phyloP scores from a whole-genome alignment of 1,140 invertebrate species.

The Leucophenga varia region DNA sequence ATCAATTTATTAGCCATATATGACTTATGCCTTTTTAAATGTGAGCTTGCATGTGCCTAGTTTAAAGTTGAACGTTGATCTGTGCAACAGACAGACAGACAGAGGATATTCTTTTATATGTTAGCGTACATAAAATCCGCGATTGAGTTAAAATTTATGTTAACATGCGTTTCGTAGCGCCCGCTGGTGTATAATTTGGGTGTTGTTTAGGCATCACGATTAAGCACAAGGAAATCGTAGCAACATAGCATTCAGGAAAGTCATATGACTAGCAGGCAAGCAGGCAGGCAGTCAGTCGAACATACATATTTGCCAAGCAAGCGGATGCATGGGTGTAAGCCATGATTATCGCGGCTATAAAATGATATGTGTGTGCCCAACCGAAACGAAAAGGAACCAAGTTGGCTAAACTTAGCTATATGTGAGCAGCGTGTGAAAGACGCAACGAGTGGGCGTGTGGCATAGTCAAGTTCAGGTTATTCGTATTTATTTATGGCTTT shows the following conservation, averaged over 20 bases:
- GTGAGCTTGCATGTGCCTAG: conserved; percentile 52
- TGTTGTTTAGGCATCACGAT: conserved; percentile 53
- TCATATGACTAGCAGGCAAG: no score
- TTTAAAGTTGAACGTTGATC: conserved; percentile 33
- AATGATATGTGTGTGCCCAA: conserved; percentile 47
- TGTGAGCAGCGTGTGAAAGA: conserved; percentile 38
- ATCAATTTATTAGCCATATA: conserved; percentile 55
- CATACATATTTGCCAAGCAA: no score
- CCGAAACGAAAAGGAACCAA: conserved; percentile 1
- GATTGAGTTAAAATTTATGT: conserved; percentile 39
- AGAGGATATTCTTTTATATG: no score
- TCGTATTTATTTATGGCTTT: conserved; percentile 27
- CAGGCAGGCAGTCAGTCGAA: no score
- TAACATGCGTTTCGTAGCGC: conserved; percentile 52
- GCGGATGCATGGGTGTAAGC: conserved; percentile 45
- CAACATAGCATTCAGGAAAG: no score
- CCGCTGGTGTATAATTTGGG: conserved; percentile 53
- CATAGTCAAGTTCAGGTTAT: neutral
- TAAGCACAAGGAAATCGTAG: conserved; percentile 17
- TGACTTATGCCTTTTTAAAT: conserved; percentile 56
- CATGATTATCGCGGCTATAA: conserved; percentile 47
- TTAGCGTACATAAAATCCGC: no score
- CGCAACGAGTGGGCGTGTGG: conserved; percentile 16
- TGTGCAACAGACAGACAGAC: no score
- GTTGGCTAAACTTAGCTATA: conserved; percentile 1